Evolutionary conservation across 1,140 invertebrate genomes (phyloP).

Genomic region (Drosophila nasuta): DNA sequence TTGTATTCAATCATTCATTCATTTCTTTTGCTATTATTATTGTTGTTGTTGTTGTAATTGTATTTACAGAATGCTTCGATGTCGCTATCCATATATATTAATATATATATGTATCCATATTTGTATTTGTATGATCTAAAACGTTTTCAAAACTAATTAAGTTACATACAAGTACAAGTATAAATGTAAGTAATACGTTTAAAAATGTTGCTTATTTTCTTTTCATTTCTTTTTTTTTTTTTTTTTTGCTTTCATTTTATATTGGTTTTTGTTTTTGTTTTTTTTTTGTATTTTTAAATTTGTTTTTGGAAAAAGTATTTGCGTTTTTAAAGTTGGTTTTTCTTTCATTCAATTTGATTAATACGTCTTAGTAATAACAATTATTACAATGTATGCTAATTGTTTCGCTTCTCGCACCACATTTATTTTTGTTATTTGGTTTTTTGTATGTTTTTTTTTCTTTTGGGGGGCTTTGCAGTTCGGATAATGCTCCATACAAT

Average conservation of each 20-base stretch:
- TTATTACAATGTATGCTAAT: conserved; percentile 77
- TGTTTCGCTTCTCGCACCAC: conserved; percentile 46
- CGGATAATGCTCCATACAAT: conserved; percentile 13
- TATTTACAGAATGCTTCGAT: conserved; percentile 84
- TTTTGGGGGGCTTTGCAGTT: background rate
- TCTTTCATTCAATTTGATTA: conserved; percentile 72
- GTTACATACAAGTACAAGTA: conserved; percentile 69
- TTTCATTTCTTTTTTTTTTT: conserved; percentile 37
- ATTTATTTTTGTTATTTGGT: too few relatives aligned
- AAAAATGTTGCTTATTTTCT: conserved; percentile 66
- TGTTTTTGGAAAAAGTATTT: conserved; percentile 72
- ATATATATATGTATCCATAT: conserved; percentile 31
- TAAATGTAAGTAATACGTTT: conserved; percentile 68
- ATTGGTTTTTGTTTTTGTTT: conserved; percentile 40
- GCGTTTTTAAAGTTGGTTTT: conserved; percentile 62
- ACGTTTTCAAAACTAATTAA: conserved; percentile 78
- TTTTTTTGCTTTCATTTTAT: conserved; percentile 2
- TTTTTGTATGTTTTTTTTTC: background rate
- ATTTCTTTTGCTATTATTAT: conserved; percentile 15
- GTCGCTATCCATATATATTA: conserved; percentile 64
- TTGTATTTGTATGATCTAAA: conserved; percentile 69
- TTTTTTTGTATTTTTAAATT: conserved; percentile 29
- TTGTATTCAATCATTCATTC: conserved; percentile 17
- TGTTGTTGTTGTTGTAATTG: conserved; percentile 53
- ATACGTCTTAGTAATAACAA: conserved; percentile 72